These are phyloP conservation scores for Paraescarpia echinospica DNA, from an alignment of 1,140 invertebrate genomes.

Conservation along the genomic window DNA sequence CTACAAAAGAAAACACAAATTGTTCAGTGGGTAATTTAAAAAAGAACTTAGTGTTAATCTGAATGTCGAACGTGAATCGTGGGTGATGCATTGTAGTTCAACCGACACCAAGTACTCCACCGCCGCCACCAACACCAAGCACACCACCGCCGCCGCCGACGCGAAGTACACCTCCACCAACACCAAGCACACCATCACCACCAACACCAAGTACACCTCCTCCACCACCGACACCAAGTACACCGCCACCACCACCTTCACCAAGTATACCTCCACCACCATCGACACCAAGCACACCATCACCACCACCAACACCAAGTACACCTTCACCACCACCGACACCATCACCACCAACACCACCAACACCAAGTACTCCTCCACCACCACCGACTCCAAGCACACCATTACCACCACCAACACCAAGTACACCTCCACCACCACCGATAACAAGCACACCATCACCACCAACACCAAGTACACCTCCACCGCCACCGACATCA, in stretches of 20 bases:
- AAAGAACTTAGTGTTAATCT: too few relatives aligned
- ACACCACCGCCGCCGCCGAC: neutral
- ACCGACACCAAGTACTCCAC: neutral
- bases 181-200: neutral
- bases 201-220: neutral
- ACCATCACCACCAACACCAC: neutral
- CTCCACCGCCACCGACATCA: neutral
- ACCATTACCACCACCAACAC: too few relatives aligned
- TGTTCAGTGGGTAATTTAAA: too few relatives aligned
- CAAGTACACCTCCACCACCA: neutral
- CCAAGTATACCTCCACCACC: neutral
- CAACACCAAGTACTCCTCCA: neutral
- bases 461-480: neutral
- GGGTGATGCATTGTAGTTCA: too few relatives aligned
- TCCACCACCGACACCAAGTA: neutral
- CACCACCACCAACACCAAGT: neutral
- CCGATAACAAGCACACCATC: neutral
- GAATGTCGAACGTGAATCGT: too few relatives aligned
- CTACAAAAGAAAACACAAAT: too few relatives aligned
- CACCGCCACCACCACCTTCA: neutral
- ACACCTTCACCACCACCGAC: neutral
- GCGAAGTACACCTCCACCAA: neutral
- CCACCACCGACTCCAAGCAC: neutral
- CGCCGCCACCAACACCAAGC: neutral
- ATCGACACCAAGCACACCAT: neutral